A percentile compares a stretch with the other conserved stretches of the same genome.
Conservation (phyloP, 2,113 vertebrate genomes). For the Rynchops niger region DNA sequence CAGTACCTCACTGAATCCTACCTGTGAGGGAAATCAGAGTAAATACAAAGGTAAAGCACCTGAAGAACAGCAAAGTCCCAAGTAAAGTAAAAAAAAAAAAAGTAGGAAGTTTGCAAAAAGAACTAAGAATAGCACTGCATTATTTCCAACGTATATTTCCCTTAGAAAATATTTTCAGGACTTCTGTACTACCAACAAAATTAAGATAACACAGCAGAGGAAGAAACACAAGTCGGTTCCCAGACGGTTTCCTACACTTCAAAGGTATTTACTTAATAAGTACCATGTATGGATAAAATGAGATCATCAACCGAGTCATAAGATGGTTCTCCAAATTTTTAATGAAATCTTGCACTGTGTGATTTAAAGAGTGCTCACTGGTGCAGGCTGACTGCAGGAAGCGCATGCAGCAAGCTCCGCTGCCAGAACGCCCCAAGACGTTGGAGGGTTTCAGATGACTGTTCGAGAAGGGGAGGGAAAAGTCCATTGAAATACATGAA, state of each 20-base stretch:
- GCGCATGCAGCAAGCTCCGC: background rate
- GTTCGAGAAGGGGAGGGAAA: background rate
- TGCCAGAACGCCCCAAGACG: background rate
- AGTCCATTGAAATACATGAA: background rate
- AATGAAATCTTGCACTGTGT: conserved; percentile 20
- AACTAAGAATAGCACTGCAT: conserved; percentile 13
- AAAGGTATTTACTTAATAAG: conserved; percentile 55
- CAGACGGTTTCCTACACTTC: conserved; percentile 23
- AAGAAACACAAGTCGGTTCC: background rate
- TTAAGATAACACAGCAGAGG: conserved; percentile 36
- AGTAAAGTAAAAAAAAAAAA: background rate
- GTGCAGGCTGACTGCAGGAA: background rate
- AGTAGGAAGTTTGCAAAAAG: background rate
- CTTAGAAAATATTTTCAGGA: background rate
- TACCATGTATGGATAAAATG: conserved; percentile 46
- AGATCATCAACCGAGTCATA: conserved; percentile 52
- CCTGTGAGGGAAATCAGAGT: background rate
- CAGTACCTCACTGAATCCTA: background rate
- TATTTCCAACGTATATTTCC: conserved; percentile 19
- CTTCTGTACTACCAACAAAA: conserved; percentile 28
- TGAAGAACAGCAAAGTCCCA: background rate
- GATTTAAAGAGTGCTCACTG: background rate
- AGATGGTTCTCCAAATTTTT: conserved; percentile 40
- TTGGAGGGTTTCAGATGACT: background rate
- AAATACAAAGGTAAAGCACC: background rate